Evolutionary conservation across 1,140 invertebrate species (phyloP).

Genomic region (Drosophila gunungcola): DNA sequence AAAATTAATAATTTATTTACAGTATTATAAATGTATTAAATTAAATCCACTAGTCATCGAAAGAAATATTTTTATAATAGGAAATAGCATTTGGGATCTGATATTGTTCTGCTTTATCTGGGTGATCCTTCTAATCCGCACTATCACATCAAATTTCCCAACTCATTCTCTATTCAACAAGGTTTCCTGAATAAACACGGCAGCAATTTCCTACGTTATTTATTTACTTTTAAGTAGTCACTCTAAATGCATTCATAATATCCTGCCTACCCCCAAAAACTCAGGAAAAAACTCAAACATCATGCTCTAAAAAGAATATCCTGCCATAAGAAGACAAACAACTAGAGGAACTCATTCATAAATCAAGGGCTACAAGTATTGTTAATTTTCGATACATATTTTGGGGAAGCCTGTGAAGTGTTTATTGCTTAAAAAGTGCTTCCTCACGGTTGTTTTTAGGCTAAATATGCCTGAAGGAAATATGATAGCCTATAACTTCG

Average conservation of each 20-base stretch:
- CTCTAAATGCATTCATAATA: constrained; percentile 42
- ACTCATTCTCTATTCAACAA: constrained; percentile 45
- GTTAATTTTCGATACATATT: constrained; percentile 70
- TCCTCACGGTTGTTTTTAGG: constrained; percentile 71
- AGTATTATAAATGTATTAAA: too few relatives aligned
- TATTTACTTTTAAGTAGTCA: constrained; percentile 75
- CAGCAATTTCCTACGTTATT: constrained; percentile 68
- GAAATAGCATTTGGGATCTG: background rate
- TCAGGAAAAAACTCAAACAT: constrained; percentile 29
- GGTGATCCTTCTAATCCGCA: background rate
- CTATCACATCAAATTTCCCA: constrained; percentile 16
- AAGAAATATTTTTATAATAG: background rate
- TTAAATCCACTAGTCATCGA: background rate
- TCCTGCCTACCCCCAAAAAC: constrained; percentile 22
- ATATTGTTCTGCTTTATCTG: background rate
- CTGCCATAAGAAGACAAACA: constrained; percentile 51
- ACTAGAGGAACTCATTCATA: constrained; percentile 69
- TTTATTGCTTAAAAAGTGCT: constrained; percentile 59
- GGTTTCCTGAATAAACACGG: constrained; percentile 53
- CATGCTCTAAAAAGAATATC: constrained; percentile 63
- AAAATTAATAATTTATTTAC: too few relatives aligned
- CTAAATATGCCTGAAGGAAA: constrained; percentile 55
- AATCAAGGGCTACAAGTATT: constrained; percentile 69
- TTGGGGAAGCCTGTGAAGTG: constrained; percentile 59
- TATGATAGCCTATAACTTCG: constrained; percentile 63